Conservation (phyloP, 2,888 invertebrate genomes). For the Atrina japonica region DNA sequence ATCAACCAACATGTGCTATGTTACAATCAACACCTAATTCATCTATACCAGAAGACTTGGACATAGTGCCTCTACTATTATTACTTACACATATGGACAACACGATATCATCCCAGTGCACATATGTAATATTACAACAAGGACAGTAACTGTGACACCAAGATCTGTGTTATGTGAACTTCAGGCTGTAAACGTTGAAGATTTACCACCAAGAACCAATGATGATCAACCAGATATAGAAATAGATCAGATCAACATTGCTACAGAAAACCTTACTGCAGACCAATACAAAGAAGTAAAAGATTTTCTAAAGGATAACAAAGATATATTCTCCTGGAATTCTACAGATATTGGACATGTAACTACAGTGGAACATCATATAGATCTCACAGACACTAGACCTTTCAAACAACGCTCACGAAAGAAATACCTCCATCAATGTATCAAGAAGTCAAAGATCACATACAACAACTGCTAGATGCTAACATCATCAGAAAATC, state of each 20-base stretch:
- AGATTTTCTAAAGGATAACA: no score
- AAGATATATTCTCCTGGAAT: no score
- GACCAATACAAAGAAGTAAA: no score
- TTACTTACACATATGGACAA: constrained; percentile 9
- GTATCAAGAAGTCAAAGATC: constrained; percentile 7
- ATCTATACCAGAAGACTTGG: background rate
- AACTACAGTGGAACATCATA: no score
- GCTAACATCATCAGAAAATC: constrained; percentile 5
- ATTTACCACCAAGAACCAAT: background rate
- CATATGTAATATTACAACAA: constrained; percentile 18
- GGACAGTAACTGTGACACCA: constrained; percentile 13
- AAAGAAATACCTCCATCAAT: background rate
- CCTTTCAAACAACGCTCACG: constrained; percentile 5
- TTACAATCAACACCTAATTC: background rate
- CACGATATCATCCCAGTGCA: background rate
- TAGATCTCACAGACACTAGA: background rate
- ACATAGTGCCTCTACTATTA: constrained; percentile 3
- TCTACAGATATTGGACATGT: no score
- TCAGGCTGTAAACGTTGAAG: constrained; percentile 14
- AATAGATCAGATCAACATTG: no score
- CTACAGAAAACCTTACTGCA: no score
- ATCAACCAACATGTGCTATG: constrained; percentile 2
- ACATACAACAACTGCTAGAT: constrained; percentile 6
- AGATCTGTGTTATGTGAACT: background rate
- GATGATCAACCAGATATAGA: background rate